These are phyloP conservation scores for Agriopis aurantiaria DNA, from an alignment of 2,888 invertebrate species.

Conservation along the genomic window DNA sequence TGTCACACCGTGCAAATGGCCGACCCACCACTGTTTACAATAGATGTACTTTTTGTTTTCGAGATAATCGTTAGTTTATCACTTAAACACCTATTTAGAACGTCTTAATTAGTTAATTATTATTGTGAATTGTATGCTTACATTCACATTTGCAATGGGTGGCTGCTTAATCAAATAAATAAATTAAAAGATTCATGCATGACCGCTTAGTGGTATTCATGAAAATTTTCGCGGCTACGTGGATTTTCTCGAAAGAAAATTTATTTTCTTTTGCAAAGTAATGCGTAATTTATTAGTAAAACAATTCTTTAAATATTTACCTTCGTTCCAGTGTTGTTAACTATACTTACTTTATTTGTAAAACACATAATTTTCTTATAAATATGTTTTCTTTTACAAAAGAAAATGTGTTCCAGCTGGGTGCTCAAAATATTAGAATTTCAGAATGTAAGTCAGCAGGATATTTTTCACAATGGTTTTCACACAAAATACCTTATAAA, in stretches of 20 bases:
- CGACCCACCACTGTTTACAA: slow-evolving; percentile 90
- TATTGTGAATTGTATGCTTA: slow-evolving; percentile 54
- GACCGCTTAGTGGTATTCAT: slow-evolving; percentile 52
- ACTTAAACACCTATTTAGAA: slow-evolving; percentile 51
- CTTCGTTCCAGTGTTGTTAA: slow-evolving; percentile 10
- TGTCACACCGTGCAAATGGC: slow-evolving; percentile 90
- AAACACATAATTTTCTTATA: slow-evolving; percentile 15
- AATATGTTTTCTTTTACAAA: slow-evolving; percentile 72
- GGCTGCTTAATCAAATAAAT: slow-evolving; percentile 41
- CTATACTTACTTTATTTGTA: background rate
- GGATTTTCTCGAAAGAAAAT: slow-evolving; percentile 53
- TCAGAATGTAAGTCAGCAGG: slow-evolving; percentile 63
- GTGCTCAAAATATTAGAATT: slow-evolving; percentile 69
- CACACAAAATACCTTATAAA: background rate
- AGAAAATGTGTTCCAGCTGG: slow-evolving; percentile 66
- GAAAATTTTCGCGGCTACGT: slow-evolving; percentile 65
- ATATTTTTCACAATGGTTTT: background rate
- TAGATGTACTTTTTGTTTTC: slow-evolving; percentile 69
- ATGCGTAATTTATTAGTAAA: background rate
- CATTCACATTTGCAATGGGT: slow-evolving; percentile 32
- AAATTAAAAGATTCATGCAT: slow-evolving; percentile 61
- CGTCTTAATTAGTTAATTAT: slow-evolving; percentile 63
- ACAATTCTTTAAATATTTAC: background rate
- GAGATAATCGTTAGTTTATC: slow-evolving; percentile 56
- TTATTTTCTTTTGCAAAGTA: slow-evolving; percentile 28